phyloP scores from a whole-genome alignment of 1,140 invertebrate genomes.

The Neuroterus valhalla region DNA sequence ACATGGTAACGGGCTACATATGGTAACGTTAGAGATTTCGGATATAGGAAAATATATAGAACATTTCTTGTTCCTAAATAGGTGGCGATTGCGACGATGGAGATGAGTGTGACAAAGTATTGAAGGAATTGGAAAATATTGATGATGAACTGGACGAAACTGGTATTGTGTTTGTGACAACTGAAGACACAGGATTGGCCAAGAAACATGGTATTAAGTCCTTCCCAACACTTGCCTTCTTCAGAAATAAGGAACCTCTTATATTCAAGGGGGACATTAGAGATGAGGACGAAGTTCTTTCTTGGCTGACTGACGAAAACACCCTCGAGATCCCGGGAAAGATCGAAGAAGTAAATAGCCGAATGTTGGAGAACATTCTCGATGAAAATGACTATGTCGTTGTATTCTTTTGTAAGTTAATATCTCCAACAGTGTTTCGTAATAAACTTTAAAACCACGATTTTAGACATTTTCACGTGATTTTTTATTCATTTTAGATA shows the following conservation, averaged over 20 bases:
- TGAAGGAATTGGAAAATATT: slow-evolving; percentile 92
- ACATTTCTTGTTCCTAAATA: slow-evolving; percentile 53
- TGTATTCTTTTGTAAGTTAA: slow-evolving; percentile 92
- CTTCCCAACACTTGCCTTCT: slow-evolving; percentile 92
- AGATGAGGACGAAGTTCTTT: slow-evolving; percentile 92
- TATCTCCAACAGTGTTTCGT: slow-evolving; percentile 10
- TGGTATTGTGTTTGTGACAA: slow-evolving; percentile 95
- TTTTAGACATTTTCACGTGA: not conserved
- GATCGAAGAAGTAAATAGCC: slow-evolving; percentile 94
- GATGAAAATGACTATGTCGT: slow-evolving; percentile 92
- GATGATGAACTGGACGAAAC: slow-evolving; percentile 95
- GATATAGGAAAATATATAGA: too few species aligned
- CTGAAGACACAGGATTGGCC: slow-evolving; percentile 87
- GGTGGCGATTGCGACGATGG: slow-evolving; percentile 91
- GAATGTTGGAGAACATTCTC: slow-evolving; percentile 93
- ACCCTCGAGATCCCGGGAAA: slow-evolving; percentile 93
- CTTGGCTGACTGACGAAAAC: slow-evolving; percentile 94
- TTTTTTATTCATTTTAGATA: slow-evolving; percentile 77
- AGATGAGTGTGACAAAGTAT: slow-evolving; percentile 88
- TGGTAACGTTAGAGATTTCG: too few species aligned
- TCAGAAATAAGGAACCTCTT: slow-evolving; percentile 91
- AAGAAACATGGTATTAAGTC: slow-evolving; percentile 90
- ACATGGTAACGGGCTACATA: too few species aligned
- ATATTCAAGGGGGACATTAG: slow-evolving; percentile 89
- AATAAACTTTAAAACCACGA: not conserved